Base-by-base conservation (phyloP, 2,113 vertebrate species). In the Tachysurus fulvidraco region DNA sequence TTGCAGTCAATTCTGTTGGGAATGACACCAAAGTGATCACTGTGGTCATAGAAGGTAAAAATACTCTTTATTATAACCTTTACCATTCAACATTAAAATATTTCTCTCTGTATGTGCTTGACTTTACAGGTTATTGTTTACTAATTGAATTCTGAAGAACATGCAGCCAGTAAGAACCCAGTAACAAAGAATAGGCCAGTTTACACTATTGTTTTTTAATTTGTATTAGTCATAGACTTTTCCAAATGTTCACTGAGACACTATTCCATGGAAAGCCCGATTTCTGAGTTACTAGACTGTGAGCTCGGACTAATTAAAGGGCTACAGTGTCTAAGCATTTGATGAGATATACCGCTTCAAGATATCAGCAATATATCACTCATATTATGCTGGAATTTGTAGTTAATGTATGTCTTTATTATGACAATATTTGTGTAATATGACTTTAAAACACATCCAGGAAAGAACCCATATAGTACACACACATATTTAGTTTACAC, bases 21-120 rank as follows among this genome's bases (percentile, higher is more conserved):
- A 84, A 5, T 5, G 28, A 5, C 76, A n/a, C 0, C 65, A 25
- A 80, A 41, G 55, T 19, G 19, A 92, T 95, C 12, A n/a, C 89
- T 65, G 93, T 95, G 36, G 84, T 94, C 83, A 28, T 92, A 74
- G 92, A 91, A 93, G 94, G 95, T 95, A 94, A 88, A 0, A 12
- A 12, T 50, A 5, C 77, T 79, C 10, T 71, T 46, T 74, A 74
- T 4, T 74, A 19, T 19, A 77, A 52, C 50, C 14, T 9, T 60
- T 81, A 81, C 44, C 5, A 41, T 59, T 36, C 13, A 57, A 52
- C 25, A 74, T 57, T 41, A 25, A 80, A 9, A 80, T 7, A 28
- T 69, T 16, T 41, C 7, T 41, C 8, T 10, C 30, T 41, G 8
- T 10, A 16, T 67, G n/a, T 30, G 65, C 28, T 1, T 71, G 30